Percentiles rank a stretch among this genome's conserved stretches.
These are phyloP conservation scores for Tetragonula clypearis DNA, from an alignment of 1,140 invertebrate species.

Conservation along the genomic window DNA sequence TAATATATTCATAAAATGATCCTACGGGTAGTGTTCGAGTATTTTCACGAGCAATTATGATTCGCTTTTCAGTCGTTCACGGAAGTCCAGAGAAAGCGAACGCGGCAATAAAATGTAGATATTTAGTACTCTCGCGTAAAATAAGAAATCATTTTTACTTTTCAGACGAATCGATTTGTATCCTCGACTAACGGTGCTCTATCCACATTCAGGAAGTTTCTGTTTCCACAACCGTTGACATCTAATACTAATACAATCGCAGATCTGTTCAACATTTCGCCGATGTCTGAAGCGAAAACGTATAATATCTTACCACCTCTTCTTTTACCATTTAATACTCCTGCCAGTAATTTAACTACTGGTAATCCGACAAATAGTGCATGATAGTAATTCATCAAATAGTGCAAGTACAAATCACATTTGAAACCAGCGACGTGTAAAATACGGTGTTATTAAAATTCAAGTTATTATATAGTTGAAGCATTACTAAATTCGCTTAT, in stretches of 20 bases:
- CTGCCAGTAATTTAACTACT: not conserved
- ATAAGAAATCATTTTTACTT: not conserved
- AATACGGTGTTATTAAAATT: not conserved
- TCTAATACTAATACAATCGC: not conserved
- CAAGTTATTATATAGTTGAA: not conserved
- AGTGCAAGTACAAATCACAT: not conserved
- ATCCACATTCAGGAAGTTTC: not conserved
- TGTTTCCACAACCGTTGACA: not conserved
- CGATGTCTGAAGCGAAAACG: not conserved
- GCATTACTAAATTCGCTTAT: not conserved
- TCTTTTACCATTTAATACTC: not conserved
- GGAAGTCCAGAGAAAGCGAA: not conserved
- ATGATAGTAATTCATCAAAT: not conserved
- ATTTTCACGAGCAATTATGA: too few relatives aligned
- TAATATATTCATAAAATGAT: too few relatives aligned
- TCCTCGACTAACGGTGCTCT: not conserved
- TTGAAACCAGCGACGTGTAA: not conserved
- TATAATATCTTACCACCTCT: not conserved
- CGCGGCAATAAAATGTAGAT: not conserved
- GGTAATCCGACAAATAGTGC: not conserved
- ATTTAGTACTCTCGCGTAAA: not conserved
- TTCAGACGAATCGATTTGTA: not conserved
- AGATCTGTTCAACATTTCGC: not conserved
- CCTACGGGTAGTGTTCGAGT: too few relatives aligned
- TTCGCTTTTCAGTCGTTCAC: not conserved